Evolutionary conservation across 2,113 vertebrate species (phyloP).

Genomic region (Piaya cayana): DNA sequence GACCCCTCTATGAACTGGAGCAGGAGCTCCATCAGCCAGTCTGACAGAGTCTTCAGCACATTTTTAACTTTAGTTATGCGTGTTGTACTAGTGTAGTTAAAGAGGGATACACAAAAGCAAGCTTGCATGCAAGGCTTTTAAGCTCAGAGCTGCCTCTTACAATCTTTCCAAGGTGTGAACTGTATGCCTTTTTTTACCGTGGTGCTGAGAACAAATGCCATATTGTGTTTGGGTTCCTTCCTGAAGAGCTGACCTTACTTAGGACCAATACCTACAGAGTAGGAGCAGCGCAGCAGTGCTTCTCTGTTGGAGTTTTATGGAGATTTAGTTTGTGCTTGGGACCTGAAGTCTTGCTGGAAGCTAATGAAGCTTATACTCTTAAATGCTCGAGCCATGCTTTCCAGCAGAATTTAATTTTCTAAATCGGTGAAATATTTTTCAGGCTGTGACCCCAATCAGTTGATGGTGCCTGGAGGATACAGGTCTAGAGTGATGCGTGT

Average conservation of each 20-base stretch:
- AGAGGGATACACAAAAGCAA: not conserved
- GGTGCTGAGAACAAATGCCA: not conserved
- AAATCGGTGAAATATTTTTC: conserved; percentile 2
- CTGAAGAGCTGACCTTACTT: not conserved
- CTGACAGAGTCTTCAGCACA: not conserved
- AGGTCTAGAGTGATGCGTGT: not conserved
- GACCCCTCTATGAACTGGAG: not conserved
- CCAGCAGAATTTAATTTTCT: not conserved
- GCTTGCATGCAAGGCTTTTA: not conserved
- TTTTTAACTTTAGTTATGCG: not conserved
- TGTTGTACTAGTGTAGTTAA: not conserved
- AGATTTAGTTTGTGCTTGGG: not conserved
- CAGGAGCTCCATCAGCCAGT: not conserved
- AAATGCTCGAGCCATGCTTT: not conserved
- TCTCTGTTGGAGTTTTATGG: not conserved
- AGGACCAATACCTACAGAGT: not conserved
- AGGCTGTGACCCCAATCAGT: not conserved
- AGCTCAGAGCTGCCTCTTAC: not conserved
- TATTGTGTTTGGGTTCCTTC: not conserved
- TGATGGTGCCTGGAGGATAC: not conserved
- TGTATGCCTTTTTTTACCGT: not conserved
- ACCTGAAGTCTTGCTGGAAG: not conserved
- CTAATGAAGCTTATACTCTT: not conserved
- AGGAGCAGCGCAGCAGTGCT: not conserved
- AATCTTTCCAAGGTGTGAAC: not conserved